Evolutionary conservation across 2,797 vertebrate species (phyloP), one percentile per base, ranked within the genome.

Genomic region (Aselliscus stoliczkanus): DNA sequence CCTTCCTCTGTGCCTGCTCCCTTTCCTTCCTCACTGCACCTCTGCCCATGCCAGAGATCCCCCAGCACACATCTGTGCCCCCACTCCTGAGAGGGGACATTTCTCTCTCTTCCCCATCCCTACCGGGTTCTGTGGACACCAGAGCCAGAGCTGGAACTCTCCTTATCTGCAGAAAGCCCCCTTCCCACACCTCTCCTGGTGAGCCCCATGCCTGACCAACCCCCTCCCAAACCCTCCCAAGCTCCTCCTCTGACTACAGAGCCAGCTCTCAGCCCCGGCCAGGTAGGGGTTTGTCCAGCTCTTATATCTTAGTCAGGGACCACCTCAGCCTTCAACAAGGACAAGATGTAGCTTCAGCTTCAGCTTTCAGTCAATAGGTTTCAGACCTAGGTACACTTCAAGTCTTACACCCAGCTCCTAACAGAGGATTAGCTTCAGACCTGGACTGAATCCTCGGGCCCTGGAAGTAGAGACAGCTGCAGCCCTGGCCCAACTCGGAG

Each of bases 61-160:
- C 60, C n/a, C 21, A 11, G 18, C 44, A 67, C 37, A 56, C 64
- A n/a, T n/a, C 6, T 1, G 4, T 1, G 0, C 20, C 8, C 31
- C 20, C n/a, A 13, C 47, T 15, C 21, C 34, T 11, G 15, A 17
- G 7, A n/a, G 42, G 47, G 21, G 39, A 79, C 0, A 0, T 56
- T 34, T 89, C 67, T 93, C 18, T 65, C 54, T 60, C 54, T 27
- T 39, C 62, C 20, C n/a, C 42, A 27, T 21, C 27, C 34, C 17
- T 27, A 1, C 25, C 0, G 0, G 25, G 23, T 34, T 69, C 56
- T 58, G 20, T n/a, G 14, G 27, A n/a, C 2, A 4, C 5, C 1
- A 4, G 2, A 42, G 58, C 56, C 52, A 25, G 18, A 80, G 29
- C 72, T 27, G 50, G 42, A 69, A 62, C 23, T 44, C 44, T 56